Evolutionary conservation across 2,113 vertebrate species (phyloP).

Genomic region (Oreochromis aureus): DNA sequence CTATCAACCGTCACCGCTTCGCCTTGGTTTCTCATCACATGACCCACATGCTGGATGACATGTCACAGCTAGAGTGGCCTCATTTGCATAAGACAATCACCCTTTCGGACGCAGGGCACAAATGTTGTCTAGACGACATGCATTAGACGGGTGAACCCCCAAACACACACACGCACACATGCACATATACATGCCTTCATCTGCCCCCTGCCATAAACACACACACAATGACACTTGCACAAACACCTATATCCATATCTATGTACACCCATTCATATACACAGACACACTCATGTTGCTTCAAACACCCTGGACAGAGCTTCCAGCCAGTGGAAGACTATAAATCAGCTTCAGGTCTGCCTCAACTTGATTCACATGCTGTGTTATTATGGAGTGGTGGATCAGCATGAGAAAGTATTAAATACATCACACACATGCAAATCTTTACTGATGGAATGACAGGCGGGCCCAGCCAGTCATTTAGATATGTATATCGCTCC

Average conservation of each 20-base stretch:
- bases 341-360: conserved; percentile 84
- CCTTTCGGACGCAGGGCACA: conserved; percentile 72
- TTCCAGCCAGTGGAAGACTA: conserved; percentile 65
- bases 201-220: background rate
- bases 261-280: conserved; percentile 34
- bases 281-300: conserved; percentile 32
- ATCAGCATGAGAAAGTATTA: conserved; percentile 86
- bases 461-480: conserved; percentile 76
- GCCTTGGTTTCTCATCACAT: conserved; percentile 48
- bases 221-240: conserved; percentile 30
- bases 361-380: conserved; percentile 51
- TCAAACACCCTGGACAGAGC: conserved; percentile 43
- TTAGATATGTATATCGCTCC: conserved; percentile 84
- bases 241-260: conserved; percentile 52
- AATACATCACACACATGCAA: conserved; percentile 94
- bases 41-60: conserved; percentile 61
- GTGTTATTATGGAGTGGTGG: conserved; percentile 72
- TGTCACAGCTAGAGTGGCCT: conserved; percentile 70
- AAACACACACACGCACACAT: background rate
- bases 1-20: conserved; percentile 53
- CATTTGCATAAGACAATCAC: conserved; percentile 90
- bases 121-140: conserved; percentile 91
- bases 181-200: background rate
- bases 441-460: conserved; percentile 72
- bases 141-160: conserved; percentile 80